Evolutionary conservation across 2,113 vertebrate genomes (phyloP), one percentile per base, ranked within the genome.

Genomic region (Mormyrus iriodes): DNA sequence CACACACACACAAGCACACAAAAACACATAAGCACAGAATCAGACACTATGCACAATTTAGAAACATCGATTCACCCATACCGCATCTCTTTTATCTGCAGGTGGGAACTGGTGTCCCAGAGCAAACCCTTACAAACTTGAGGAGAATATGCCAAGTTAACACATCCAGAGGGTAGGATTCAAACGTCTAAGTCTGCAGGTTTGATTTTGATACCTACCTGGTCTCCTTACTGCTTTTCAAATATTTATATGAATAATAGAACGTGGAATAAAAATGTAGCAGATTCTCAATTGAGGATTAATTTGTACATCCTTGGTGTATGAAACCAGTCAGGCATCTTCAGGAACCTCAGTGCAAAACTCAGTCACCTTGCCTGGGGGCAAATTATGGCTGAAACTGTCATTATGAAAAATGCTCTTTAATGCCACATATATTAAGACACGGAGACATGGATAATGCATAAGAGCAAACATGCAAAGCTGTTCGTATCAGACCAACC

Each of bases 381-480:
- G 39, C 73, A 53, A 88, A 88, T 88, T 88, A 88, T 82, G 76
- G 69, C 76, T 89, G 79, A 61, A 79, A 52, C 58, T 85, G 44
- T 89, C 61, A 89, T 85, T 89, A 61, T 61, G 53, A 85, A 61
- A 42, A 85, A 89, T 89, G 88, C 58, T 76, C 88, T 89, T 88
- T 89, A 85, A 84, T 83, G 39, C 53, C 19, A 82, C 65, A 89
- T 85, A 52, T 89, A 82, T 79, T 89, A 73, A 31, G 73, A 52
- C 48, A n/a, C 7, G 19, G 51, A 85, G n/a, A 85, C 49, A 89
- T 53, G 55, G 79, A 85, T 85, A 84, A 39, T 48, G 51, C 55
- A 46, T 65, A 44, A 85, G 83, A 89, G 39, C 42, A 85, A 61
- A 89, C 44, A 79, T 89, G 52, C 88, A 85, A 52, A 89, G 52